phyloP scores from a whole-genome alignment of 2,797 vertebrate genomes.

The Dendrocincla tyrannina region DNA sequence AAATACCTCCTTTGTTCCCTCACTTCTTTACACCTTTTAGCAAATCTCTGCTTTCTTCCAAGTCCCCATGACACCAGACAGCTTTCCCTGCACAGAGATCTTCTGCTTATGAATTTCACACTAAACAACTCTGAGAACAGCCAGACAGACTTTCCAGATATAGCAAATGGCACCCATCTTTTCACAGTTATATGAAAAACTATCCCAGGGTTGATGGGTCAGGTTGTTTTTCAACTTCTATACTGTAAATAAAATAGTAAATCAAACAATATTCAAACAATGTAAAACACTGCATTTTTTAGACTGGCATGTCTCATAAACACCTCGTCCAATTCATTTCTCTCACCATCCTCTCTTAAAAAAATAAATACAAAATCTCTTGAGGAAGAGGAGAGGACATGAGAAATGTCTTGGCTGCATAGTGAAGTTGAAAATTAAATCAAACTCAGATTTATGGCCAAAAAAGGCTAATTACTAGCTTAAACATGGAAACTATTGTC shows the following conservation, averaged over 20 bases:
- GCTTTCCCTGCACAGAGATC: background rate
- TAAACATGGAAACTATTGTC: constrained; percentile 46
- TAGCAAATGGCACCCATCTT: background rate
- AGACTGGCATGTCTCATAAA: constrained; percentile 17
- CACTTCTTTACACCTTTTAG: background rate
- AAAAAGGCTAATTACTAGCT: background rate
- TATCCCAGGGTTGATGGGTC: background rate
- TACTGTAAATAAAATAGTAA: constrained; percentile 55
- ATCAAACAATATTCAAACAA: constrained; percentile 54
- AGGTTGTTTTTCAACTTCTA: constrained; percentile 45
- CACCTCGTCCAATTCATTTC: constrained; percentile 41
- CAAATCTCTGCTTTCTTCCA: background rate
- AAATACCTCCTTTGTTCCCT: background rate
- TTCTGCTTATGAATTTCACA: background rate
- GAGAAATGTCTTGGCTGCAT: background rate
- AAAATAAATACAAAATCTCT: background rate
- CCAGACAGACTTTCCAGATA: background rate
- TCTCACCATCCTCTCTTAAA: background rate
- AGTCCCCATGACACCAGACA: background rate
- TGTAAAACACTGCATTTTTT: constrained; percentile 6
- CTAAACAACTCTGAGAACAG: background rate
- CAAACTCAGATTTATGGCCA: constrained; percentile 39
- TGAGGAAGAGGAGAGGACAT: background rate
- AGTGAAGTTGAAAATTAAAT: background rate
- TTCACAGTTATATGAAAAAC: constrained; percentile 15